Evolutionary conservation across 53 echinoderm and acorn worm species (phyloP).

Genomic region (Temnopleurus reevesii): DNA sequence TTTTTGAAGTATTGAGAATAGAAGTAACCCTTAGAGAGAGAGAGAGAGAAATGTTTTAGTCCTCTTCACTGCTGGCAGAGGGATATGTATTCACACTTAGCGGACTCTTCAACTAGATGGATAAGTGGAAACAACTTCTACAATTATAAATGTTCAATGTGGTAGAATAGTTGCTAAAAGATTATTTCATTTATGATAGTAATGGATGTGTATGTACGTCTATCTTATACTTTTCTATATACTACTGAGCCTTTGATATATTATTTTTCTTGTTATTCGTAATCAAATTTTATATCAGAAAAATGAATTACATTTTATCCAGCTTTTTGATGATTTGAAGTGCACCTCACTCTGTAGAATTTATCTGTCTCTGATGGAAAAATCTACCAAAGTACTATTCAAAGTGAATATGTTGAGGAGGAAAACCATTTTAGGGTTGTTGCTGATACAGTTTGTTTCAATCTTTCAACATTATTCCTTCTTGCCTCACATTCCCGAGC

Average conservation of each 20-base stretch:
- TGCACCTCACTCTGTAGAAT: too few species aligned
- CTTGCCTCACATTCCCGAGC: background rate
- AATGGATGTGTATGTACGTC: background rate
- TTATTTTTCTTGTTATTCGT: too few species aligned
- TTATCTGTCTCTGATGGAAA: too few species aligned
- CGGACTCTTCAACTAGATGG: background rate
- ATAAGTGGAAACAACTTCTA: constrained; percentile 32
- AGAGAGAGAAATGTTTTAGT: constrained; percentile 29
- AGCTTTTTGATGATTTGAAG: too few species aligned
- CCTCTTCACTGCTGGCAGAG: constrained; percentile 5
- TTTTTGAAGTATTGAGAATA: too few species aligned
- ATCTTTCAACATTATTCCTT: background rate
- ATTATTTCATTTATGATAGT: background rate
- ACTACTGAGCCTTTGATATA: background rate
- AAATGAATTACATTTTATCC: too few species aligned
- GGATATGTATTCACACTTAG: background rate
- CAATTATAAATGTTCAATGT: constrained; percentile 31
- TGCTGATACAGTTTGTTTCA: too few species aligned
- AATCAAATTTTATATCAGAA: too few species aligned
- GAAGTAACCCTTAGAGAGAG: too few species aligned
- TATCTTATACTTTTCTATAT: constrained; percentile 23
- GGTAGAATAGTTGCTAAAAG: constrained; percentile 21
- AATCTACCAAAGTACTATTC: too few species aligned
- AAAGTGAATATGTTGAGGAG: too few species aligned
- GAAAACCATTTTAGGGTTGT: too few species aligned